Evolutionary conservation across 2,888 invertebrate species (phyloP).

Genomic region (Agonum fuliginosum): DNA sequence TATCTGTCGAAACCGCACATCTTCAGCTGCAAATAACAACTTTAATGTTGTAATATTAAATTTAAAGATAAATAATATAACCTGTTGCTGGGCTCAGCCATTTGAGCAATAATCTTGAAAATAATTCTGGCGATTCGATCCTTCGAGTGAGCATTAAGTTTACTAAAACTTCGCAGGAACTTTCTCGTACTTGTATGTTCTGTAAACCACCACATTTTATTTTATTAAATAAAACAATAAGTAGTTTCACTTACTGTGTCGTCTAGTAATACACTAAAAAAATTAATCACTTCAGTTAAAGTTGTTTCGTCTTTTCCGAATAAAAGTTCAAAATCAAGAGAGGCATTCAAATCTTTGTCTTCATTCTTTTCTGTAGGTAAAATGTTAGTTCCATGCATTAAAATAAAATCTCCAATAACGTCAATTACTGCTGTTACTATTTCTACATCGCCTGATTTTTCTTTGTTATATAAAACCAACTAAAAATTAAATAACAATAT

Average conservation of each 20-base stretch:
- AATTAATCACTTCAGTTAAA: slow-evolving; percentile 31
- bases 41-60: too few relatives aligned
- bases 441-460: not conserved
- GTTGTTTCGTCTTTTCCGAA: slow-evolving; percentile 21
- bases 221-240: not conserved
- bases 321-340: slow-evolving; percentile 31
- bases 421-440: slow-evolving; percentile 6
- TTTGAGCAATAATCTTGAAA: slow-evolving; percentile 83
- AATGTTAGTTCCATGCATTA: slow-evolving; percentile 16
- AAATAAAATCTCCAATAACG: slow-evolving; percentile 27
- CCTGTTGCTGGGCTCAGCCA: slow-evolving; percentile 89
- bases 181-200: slow-evolving; percentile 77
- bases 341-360: too few relatives aligned
- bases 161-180: slow-evolving; percentile 82
- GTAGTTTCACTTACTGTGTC: slow-evolving; percentile 19
- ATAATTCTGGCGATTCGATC: slow-evolving; percentile 79
- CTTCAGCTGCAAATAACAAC: slow-evolving; percentile 73
- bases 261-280: slow-evolving; percentile 22
- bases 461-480: slow-evolving; percentile 9
- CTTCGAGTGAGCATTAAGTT: slow-evolving; percentile 80
- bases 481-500: not conserved
- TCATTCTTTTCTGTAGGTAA: not conserved
- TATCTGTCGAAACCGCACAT: slow-evolving; percentile 77
- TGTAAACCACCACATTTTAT: slow-evolving; percentile 66
- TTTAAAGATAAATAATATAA: slow-evolving; percentile 65